These are phyloP conservation scores for Calyptomena viridis DNA, from an alignment of 2,113 vertebrate species.

Conservation along the genomic window DNA sequence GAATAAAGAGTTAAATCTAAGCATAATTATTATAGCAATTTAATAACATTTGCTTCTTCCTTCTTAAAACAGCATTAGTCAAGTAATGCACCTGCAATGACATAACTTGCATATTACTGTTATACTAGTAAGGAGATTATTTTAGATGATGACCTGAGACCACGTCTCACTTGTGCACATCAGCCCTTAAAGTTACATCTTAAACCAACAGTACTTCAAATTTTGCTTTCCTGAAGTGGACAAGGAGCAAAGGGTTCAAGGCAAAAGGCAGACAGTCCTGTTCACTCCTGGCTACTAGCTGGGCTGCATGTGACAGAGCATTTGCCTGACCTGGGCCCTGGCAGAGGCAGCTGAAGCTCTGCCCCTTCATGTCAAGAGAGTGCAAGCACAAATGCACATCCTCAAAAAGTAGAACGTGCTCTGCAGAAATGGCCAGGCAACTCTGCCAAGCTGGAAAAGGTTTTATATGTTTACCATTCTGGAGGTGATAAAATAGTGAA, in stretches of 20 bases:
- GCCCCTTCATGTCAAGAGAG: neutral
- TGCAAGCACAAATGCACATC: neutral
- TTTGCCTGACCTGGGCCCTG: neutral
- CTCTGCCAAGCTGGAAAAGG: neutral
- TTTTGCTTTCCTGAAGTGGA: neutral
- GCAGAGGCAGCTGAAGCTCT: neutral
- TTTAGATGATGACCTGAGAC: neutral
- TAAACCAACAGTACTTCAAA: neutral
- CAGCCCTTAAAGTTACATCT: neutral
- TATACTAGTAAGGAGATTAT: neutral
- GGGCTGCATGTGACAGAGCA: neutral
- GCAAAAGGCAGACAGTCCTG: neutral
- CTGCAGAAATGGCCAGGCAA: neutral
- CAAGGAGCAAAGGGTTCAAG: neutral
- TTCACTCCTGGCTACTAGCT: neutral
- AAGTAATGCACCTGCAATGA: neutral
- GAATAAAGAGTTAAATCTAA: neutral
- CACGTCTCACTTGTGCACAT: neutral
- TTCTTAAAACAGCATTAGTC: neutral
- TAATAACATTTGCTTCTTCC: neutral
- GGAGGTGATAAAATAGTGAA: neutral
- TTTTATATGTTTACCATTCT: neutral
- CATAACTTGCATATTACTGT: neutral
- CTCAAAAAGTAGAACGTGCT: neutral
- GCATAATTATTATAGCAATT: neutral